Conservation (phyloP, 64 coral and sea anemone species). For the Stylophora pistillata region DNA sequence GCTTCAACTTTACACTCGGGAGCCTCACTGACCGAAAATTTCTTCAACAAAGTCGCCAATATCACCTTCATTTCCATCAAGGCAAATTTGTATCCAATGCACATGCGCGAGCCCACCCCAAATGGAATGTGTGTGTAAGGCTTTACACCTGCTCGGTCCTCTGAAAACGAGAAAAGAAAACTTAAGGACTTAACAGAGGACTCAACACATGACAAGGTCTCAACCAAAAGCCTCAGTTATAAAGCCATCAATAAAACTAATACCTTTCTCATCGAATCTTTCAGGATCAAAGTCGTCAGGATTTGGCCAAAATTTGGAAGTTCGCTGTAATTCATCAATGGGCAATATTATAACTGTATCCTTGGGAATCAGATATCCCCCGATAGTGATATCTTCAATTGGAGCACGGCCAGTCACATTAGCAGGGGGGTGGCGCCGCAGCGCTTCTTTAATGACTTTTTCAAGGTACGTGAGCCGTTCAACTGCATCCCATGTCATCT, state of each 20-base stretch:
- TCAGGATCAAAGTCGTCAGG: slow-evolving; percentile 63
- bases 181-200: too few relatives aligned
- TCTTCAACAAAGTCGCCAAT: slow-evolving; percentile 9
- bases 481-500: slow-evolving; percentile 44
- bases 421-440: slow-evolving; percentile 70
- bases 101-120: slow-evolving; percentile 43
- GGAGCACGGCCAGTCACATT: background rate
- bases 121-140: slow-evolving; percentile 37
- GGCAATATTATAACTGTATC: slow-evolving; percentile 35
- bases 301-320: slow-evolving; percentile 51
- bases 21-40: slow-evolving; percentile 6
- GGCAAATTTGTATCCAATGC: slow-evolving; percentile 59
- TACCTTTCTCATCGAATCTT: slow-evolving; percentile 63
- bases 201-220: too few relatives aligned
- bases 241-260: background rate
- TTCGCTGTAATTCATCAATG: slow-evolving; percentile 35
- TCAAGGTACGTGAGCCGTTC: slow-evolving; percentile 59
- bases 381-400: slow-evolving; percentile 28
- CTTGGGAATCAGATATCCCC: slow-evolving; percentile 56
- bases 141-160: background rate
- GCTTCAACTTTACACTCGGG: background rate
- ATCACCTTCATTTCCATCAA: slow-evolving; percentile 25
- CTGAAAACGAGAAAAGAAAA: background rate
- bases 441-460: slow-evolving; percentile 65
- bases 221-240: background rate